A percentile compares a stretch with the other conserved stretches of the same genome.
phyloP scores from a whole-genome alignment of 2,113 vertebrate genomes.

The Panthera uncia region DNA sequence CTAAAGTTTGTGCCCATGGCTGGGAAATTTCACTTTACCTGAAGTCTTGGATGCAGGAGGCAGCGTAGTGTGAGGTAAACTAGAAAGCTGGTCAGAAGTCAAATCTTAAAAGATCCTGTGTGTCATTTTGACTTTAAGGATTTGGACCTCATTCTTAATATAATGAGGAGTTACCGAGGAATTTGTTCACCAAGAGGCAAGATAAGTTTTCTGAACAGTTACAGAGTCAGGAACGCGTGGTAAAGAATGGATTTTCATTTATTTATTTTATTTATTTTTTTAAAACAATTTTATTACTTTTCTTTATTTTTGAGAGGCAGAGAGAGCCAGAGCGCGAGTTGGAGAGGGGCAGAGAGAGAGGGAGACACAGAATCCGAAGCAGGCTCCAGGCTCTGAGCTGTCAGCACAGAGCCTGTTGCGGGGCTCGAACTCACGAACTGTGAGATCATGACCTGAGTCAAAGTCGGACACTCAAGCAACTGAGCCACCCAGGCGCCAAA shows the following conservation, averaged over 20 bases:
- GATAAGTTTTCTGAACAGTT: background rate
- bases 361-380: no score
- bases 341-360: no score
- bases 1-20: background rate
- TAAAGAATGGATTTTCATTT: background rate
- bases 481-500: background rate
- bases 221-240: background rate
- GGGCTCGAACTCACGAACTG: no score
- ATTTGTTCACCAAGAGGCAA: background rate
- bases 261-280: no score
- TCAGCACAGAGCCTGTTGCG: no score
- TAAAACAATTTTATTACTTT: no score
- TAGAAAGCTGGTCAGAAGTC: background rate
- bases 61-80: background rate
- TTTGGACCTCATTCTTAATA: background rate
- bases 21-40: background rate
- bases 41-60: background rate
- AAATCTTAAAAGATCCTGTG: background rate
- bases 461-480: no score
- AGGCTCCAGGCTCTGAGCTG: no score
- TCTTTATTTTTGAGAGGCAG: no score
- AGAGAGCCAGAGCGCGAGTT: no score
- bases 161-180: background rate
- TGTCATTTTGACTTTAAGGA: background rate
- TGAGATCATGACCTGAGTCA: no score